Evolutionary conservation across 2,888 invertebrate genomes (phyloP), one percentile per base, ranked within the genome.

Genomic region (Volucella zonaria): DNA sequence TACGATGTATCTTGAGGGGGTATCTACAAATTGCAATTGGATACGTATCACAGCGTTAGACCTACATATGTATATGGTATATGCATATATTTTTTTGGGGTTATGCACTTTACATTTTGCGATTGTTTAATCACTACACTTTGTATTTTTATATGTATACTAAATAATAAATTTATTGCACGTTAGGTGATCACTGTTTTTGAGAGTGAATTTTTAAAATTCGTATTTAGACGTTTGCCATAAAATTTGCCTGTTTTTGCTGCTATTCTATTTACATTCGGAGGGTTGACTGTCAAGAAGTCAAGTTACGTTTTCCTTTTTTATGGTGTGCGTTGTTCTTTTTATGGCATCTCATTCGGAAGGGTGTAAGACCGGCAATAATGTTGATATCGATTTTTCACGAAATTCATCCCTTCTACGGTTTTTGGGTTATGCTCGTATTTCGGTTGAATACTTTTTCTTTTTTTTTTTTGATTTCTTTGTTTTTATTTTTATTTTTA

Each of bases 311-410:
- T 56, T 42, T 51, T 64, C 62, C 10, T 77, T 12, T 64, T 54
- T 74, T 74, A 75, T 70, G 59, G 66, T 71, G 38, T 40, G 70
- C 49, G 71, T 42, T 75, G 54, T 68, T 76, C 67, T 68, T 85
- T 79, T 85, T 85, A 85, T 85, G 73, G 81, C 38, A 81, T 73
- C 14, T 52, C 58, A 76, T 81, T 74, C 43, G 58, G 64, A 73
- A 59, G 85, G 81, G 83, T 80, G 80, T 75, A 83, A 85, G 81
- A 81, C 85, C 85, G 85, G 85, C 68, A 81, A 75, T 80, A 67
- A 81, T 58, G 73, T 73, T 73, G 59, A n/a, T 85, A 85, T 85
- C 73, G 85, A 85, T 85, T 85, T 85, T 85, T 81, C 85, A 76
- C 64, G 59, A 73, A 73, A 45, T 75, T 80, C 71, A 75, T 76